Evolutionary conservation across 1,140 invertebrate genomes (phyloP).

Genomic region (Heliconius hewitsoni): DNA sequence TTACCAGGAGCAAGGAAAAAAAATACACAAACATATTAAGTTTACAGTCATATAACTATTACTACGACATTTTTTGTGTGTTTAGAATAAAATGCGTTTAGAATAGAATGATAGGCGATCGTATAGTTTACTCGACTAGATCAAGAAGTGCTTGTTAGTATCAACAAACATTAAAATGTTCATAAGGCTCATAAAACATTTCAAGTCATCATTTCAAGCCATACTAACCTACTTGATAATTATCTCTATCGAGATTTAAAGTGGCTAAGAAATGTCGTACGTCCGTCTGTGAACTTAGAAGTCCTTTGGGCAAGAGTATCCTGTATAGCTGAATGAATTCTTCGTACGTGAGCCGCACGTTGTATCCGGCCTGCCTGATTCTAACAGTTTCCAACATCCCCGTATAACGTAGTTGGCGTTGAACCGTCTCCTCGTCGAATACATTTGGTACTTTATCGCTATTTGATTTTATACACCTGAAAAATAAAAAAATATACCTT

Average conservation of each 20-base stretch:
- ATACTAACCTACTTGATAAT: slow-evolving; percentile 92
- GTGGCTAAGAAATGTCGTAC: slow-evolving; percentile 90
- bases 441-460: slow-evolving; percentile 94
- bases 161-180: neutral
- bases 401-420: slow-evolving; percentile 93
- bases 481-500: slow-evolving; percentile 10
- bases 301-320: slow-evolving; percentile 93
- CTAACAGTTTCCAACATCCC: slow-evolving; percentile 98
- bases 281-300: slow-evolving; percentile 90
- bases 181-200: slow-evolving; percentile 14
- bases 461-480: slow-evolving; percentile 96
- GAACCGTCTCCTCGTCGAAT: slow-evolving; percentile 97
- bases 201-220: neutral
- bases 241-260: slow-evolving; percentile 91
- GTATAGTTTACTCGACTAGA: no score
- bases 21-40: no score
- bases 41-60: neutral
- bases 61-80: no score
- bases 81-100: no score
- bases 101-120: no score
- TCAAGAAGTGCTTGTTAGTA: no score
- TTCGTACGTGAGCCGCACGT: slow-evolving; percentile 95
- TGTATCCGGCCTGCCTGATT: slow-evolving; percentile 97
- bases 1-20: no score
- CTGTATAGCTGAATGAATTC: slow-evolving; percentile 96